Evolutionary conservation across 2,797 vertebrate genomes (phyloP).

Genomic region (Fistularia tabacaria): DNA sequence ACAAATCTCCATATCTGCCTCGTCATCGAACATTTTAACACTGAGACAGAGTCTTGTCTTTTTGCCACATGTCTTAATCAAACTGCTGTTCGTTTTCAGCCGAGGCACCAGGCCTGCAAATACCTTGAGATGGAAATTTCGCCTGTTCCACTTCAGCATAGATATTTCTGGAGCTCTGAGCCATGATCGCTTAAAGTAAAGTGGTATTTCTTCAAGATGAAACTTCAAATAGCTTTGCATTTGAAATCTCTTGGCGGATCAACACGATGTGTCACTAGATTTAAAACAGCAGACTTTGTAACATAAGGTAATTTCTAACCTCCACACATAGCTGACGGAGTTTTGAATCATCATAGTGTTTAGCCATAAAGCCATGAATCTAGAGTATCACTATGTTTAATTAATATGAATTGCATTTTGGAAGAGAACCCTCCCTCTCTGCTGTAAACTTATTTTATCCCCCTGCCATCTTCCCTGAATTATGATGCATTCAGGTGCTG

Average conservation of each 20-base stretch:
- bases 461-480: conserved; percentile 26
- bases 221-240: conserved; percentile 18
- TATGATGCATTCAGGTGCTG: conserved; percentile 44
- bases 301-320: background rate
- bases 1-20: too few relatives aligned
- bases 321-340: background rate
- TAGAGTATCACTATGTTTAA: conserved; percentile 20
- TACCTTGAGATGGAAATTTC: conserved; percentile 14
- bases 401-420: conserved; percentile 27
- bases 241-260: conserved; percentile 16
- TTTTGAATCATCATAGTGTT: conserved; percentile 34
- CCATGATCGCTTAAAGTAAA: conserved; percentile 17
- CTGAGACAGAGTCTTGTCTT: too few relatives aligned
- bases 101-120: conserved; percentile 31
- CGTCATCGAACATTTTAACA: too few relatives aligned
- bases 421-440: conserved; percentile 17
- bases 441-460: conserved; percentile 1
- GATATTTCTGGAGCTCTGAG: conserved; percentile 18
- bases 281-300: background rate
- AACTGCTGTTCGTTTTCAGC: conserved; percentile 11
- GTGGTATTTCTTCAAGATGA: conserved; percentile 26
- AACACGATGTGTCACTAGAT: background rate
- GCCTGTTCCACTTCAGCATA: conserved; percentile 28
- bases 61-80: too few relatives aligned
- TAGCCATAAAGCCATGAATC: conserved; percentile 21